These are phyloP conservation scores for Tipula vernalis DNA, from an alignment of 2,888 invertebrate species.

Conservation along the genomic window DNA sequence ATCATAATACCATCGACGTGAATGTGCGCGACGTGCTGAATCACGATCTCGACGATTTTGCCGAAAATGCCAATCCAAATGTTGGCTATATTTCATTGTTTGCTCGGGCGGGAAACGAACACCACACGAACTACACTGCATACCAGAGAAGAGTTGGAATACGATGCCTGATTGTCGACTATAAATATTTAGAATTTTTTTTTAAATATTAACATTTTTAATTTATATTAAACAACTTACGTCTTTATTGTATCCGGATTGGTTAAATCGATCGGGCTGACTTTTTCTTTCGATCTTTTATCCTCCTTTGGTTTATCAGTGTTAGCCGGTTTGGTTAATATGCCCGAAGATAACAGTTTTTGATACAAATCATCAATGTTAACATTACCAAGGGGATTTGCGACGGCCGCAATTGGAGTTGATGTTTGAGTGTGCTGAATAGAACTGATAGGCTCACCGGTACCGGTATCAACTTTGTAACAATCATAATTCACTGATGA, in stretches of 20 bases:
- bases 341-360: constrained; percentile 75
- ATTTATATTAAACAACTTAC: constrained; percentile 6
- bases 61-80: constrained; percentile 97
- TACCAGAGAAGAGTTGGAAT: constrained; percentile 64
- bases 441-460: constrained; percentile 22
- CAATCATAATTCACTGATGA: not conserved
- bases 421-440: constrained; percentile 51
- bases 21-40: constrained; percentile 68
- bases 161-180: constrained; percentile 57
- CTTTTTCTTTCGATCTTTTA: constrained; percentile 29
- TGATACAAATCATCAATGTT: constrained; percentile 77
- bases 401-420: constrained; percentile 34
- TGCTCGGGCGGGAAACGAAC: constrained; percentile 84
- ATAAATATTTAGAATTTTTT: constrained; percentile 20
- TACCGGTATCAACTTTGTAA: not conserved
- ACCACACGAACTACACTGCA: constrained; percentile 95
- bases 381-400: constrained; percentile 29
- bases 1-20: constrained; percentile 83
- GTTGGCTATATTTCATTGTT: constrained; percentile 82
- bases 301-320: constrained; percentile 13
- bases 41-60: constrained; percentile 84
- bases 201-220: not conserved
- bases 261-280: constrained; percentile 52
- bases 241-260: constrained; percentile 61
- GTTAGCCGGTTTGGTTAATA: constrained; percentile 39